Evolutionary conservation across 2,797 vertebrate genomes (phyloP).

Genomic region (Alca torda): DNA sequence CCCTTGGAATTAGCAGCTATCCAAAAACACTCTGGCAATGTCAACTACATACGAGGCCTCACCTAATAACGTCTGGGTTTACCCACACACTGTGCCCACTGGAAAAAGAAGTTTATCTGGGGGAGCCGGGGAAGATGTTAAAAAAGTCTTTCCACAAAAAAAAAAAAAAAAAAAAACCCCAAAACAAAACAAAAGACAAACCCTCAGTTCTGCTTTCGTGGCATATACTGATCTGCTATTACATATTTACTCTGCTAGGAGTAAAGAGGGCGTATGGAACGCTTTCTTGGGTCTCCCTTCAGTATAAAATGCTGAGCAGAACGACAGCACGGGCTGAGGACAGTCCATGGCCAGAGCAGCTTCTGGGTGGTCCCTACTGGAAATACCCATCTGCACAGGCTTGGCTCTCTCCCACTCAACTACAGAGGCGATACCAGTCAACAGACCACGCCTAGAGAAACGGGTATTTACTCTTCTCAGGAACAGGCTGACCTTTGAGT

Average conservation of each 20-base stretch:
- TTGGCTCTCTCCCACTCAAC: background rate
- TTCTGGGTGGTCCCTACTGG: background rate
- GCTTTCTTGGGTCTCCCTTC: background rate
- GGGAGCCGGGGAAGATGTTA: accelerated
- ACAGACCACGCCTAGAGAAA: background rate
- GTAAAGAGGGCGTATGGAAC: background rate
- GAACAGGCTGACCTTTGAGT: background rate
- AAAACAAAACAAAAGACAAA: background rate
- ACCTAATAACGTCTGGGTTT: background rate
- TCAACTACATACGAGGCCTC: background rate
- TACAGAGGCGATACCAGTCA: background rate
- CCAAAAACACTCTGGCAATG: background rate
- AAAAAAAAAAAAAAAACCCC: too few species aligned
- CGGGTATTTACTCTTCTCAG: background rate
- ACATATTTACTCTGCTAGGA: background rate
- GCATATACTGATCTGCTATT: background rate
- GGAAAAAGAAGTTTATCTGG: background rate
- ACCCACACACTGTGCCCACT: accelerated
- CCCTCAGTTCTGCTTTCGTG: background rate
- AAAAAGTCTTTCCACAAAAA: background rate
- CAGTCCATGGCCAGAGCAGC: background rate
- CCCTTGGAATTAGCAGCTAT: background rate
- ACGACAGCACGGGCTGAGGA: background rate
- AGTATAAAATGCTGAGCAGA: background rate
- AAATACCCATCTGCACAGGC: background rate